These are phyloP conservation scores for Diplolepis rosae DNA, from an alignment of 2,888 invertebrate genomes.

Conservation along the genomic window DNA sequence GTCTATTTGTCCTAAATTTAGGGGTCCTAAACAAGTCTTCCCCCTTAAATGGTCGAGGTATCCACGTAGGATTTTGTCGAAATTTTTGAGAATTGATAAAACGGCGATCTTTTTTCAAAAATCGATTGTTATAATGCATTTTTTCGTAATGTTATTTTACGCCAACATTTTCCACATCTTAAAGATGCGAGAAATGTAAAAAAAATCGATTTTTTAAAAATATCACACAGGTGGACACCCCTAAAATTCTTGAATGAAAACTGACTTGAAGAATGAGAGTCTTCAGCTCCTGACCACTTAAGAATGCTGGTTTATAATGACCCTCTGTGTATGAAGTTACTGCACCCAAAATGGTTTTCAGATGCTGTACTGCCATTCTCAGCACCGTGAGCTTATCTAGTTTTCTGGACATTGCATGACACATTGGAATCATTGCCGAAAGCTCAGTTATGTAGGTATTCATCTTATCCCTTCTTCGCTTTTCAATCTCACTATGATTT, in stretches of 20 bases:
- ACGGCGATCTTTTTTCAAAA: too few species aligned
- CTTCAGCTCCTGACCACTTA: constrained; percentile 91
- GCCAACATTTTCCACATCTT: too few species aligned
- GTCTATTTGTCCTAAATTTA: too few species aligned
- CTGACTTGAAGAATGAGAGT: constrained; percentile 85
- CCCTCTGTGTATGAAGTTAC: constrained; percentile 84
- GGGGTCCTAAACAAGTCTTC: too few species aligned
- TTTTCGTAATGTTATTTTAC: too few species aligned
- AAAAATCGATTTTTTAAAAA: too few species aligned
- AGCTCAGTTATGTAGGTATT: constrained; percentile 95
- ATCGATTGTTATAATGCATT: too few species aligned
- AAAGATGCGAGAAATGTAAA: too few species aligned
- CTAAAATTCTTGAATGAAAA: not conserved
- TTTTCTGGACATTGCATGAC: constrained; percentile 93
- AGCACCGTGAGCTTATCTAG: constrained; percentile 93
- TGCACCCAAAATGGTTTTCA: constrained; percentile 85
- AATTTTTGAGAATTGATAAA: too few species aligned
- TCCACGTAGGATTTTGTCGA: too few species aligned
- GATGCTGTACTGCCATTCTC: constrained; percentile 94
- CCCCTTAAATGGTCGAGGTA: too few species aligned
- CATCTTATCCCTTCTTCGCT: constrained; percentile 95
- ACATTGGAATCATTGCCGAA: constrained; percentile 94
- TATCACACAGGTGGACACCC: too few species aligned
- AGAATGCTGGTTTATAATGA: constrained; percentile 85
- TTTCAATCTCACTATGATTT: constrained; percentile 97